phyloP scores from a whole-genome alignment of 2,113 vertebrate species.

The Scalopus aquaticus region DNA sequence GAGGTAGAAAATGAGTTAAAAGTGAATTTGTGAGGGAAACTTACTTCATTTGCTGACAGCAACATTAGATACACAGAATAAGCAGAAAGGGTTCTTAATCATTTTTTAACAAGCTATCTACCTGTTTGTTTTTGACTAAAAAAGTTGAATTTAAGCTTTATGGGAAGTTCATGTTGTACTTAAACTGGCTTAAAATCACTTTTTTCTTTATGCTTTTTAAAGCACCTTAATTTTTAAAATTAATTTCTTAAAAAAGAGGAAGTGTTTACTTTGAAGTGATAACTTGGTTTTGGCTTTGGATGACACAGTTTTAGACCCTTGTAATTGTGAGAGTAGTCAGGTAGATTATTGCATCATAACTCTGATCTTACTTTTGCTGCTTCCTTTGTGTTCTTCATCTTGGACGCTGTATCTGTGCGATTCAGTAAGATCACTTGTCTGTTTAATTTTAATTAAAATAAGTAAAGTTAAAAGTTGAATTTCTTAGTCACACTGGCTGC shows the following conservation, averaged over 20 bases:
- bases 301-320: background rate
- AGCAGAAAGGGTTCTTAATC: background rate
- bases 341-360: background rate
- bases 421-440: background rate
- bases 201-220: constrained; percentile 26
- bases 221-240: background rate
- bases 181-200: background rate
- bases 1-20: background rate
- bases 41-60: background rate
- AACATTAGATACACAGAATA: background rate
- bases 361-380: constrained; percentile 21
- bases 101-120: background rate
- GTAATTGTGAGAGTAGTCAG: background rate
- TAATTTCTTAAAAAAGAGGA: background rate
- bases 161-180: background rate
- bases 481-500: background rate
- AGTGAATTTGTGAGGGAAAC: background rate
- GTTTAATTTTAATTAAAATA: background rate
- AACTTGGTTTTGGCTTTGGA: background rate
- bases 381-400: background rate
- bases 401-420: background rate
- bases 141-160: constrained; percentile 29
- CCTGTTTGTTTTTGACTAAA: constrained; percentile 18
- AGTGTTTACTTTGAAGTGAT: constrained; percentile 9
- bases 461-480: constrained; percentile 1